A percentile compares a stretch with the other conserved stretches of the same genome.
Conservation (phyloP, 1,140 invertebrate genomes). For the Drosophila sp. region DNA sequence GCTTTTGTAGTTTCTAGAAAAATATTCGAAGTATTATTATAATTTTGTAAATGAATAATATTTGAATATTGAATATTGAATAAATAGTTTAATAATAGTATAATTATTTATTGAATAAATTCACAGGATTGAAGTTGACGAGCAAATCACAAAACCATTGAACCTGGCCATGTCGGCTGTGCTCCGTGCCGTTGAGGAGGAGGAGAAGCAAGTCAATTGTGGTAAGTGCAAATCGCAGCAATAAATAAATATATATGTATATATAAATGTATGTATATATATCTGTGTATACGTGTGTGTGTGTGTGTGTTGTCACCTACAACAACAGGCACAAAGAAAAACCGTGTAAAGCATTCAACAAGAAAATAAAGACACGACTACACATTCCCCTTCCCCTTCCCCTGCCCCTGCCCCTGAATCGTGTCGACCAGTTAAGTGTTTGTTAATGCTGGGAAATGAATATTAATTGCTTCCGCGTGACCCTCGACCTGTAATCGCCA, state of each 20-base stretch:
- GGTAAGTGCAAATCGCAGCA: conserved; percentile 85
- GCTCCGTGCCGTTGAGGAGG: conserved; percentile 91
- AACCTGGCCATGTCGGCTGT: conserved; percentile 93
- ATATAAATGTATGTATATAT: not conserved
- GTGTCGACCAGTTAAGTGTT: conserved; percentile 28
- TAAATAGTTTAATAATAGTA: not conserved
- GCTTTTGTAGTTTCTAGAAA: no score
- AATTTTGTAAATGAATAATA: no score
- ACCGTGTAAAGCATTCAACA: conserved; percentile 65
- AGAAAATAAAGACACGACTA: conserved; percentile 34
- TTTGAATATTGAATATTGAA: not conserved
- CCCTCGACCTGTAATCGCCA: not conserved
- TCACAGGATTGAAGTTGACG: conserved; percentile 73
- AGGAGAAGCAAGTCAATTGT: conserved; percentile 87
- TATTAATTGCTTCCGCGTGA: conserved; percentile 14
- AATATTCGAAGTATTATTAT: no score
- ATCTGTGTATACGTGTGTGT: conserved; percentile 20
- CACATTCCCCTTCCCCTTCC: not conserved
- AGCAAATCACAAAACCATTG: conserved; percentile 87
- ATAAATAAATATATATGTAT: not conserved
- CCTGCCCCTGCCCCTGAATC: not conserved
- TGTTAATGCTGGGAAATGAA: not conserved
- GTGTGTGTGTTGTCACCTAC: conserved; percentile 6
- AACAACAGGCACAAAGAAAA: conserved; percentile 15
- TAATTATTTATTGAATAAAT: not conserved